These are phyloP conservation scores for Nyctibius bracteatus DNA, from an alignment of 2,113 vertebrate species.

Conservation along the genomic window DNA sequence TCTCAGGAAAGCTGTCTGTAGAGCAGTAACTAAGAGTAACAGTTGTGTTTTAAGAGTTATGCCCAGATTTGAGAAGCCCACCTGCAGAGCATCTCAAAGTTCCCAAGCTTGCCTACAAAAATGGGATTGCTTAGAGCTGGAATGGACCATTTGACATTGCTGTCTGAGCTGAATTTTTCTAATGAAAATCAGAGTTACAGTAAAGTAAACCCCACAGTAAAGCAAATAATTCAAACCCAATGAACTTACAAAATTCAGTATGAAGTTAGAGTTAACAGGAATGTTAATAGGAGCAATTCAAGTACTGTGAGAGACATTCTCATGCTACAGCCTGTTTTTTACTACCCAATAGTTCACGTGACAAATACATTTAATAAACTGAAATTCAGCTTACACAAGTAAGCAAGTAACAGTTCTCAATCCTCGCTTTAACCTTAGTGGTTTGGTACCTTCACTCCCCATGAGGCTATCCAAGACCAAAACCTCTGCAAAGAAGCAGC, in stretches of 20 bases:
- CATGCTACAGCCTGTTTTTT: neutral
- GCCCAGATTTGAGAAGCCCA: neutral
- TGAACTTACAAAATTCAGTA: neutral
- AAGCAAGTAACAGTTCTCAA: neutral
- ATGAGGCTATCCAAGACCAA: neutral
- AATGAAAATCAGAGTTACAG: neutral
- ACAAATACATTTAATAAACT: neutral
- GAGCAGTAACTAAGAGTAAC: slow-evolving; percentile 16
- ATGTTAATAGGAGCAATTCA: neutral
- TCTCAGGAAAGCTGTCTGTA: slow-evolving; percentile 10
- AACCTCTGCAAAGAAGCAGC: neutral
- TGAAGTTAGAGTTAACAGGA: neutral
- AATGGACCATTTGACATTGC: neutral
- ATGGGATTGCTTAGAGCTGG: neutral
- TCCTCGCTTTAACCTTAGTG: neutral
- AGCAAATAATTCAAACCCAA: neutral
- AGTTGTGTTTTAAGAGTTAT: neutral
- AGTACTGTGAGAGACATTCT: neutral
- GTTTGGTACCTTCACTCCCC: neutral
- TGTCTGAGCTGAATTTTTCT: neutral
- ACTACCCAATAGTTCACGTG: neutral
- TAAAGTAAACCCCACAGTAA: neutral
- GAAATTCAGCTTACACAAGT: neutral
- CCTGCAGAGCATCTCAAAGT: neutral
- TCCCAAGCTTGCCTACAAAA: neutral